Evolutionary conservation across 1,140 invertebrate genomes (phyloP), one percentile per base, ranked within the genome.

Genomic region (Mya arenaria): DNA sequence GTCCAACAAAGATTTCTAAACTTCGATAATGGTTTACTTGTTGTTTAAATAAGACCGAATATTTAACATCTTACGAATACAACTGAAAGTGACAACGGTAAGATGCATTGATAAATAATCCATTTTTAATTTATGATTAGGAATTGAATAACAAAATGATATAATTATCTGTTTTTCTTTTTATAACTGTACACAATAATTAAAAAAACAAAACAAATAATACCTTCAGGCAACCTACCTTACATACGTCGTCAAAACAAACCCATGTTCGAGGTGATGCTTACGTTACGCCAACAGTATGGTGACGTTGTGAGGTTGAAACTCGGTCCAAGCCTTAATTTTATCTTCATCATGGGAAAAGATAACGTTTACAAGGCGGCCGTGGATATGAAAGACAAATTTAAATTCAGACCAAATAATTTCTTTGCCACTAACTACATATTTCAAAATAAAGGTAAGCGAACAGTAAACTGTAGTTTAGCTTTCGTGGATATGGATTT

Each of bases 361-460:
- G 71, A 84, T 0, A 71, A 69, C 10, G 36, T 86, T 10, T 56
- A 80, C 8, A 69, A 83, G 63, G 83, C 72, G n/a, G 75, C 84
- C 28, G 83, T 80, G 0, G 60, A 56, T 1, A 69, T 80, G 25
- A 63, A 74, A 4, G 73, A 75, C 23, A 39, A 73, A 30, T 84
- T 84, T 44, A 58, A 75, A 15, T 72, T 66, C 15, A 28, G 85
- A 62, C 83, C 69, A 5, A 73, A 79, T 3, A 80, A 79, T 17
- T 58, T 84, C 4, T 37, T 37, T 36, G 23, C 34, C 1, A 37
- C 65, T 25, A 63, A 58, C 58, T 69, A 84, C 28, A 37, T 82
- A 4, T 73, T 74, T 1, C 65, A 73, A n/a, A 74, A 80, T 28
- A 84, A 83, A 86, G 85, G 85, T 86, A 34, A 78, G 62, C 34